Evolutionary conservation across 2,888 invertebrate species (phyloP).

Genomic region (Drosophila macrospina): DNA sequence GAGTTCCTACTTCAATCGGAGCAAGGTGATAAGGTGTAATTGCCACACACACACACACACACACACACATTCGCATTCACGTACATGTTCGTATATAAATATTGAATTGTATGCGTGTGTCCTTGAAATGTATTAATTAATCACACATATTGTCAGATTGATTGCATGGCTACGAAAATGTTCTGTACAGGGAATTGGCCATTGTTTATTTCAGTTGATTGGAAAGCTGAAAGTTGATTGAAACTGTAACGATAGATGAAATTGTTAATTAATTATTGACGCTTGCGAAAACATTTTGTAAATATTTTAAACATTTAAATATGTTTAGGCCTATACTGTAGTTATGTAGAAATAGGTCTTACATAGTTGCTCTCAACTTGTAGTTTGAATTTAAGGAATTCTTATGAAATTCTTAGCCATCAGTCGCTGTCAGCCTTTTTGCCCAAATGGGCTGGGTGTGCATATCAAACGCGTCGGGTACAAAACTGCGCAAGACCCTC

Average conservation of each 20-base stretch:
- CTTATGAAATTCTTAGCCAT: slow-evolving; percentile 61
- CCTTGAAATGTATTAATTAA: slow-evolving; percentile 1
- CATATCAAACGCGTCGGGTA: slow-evolving; percentile 34
- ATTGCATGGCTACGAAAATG: slow-evolving; percentile 5
- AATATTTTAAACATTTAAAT: slow-evolving; percentile 1
- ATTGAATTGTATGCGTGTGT: slow-evolving; percentile 10
- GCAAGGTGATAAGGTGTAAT: slow-evolving; percentile 15
- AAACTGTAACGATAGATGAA: slow-evolving; percentile 15
- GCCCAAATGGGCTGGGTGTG: slow-evolving; percentile 28
- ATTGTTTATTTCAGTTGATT: slow-evolving; percentile 39
- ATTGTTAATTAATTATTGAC: slow-evolving; percentile 44
- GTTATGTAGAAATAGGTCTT: not conserved
- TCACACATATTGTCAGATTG: not conserved
- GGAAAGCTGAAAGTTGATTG: slow-evolving; percentile 34
- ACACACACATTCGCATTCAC: not conserved
- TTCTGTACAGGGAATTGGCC: not conserved
- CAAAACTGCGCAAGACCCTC: slow-evolving; percentile 34
- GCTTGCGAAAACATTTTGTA: slow-evolving; percentile 14
- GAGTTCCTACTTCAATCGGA: slow-evolving; percentile 15
- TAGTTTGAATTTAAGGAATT: slow-evolving; percentile 60
- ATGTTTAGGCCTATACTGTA: not conserved
- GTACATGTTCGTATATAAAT: not conserved
- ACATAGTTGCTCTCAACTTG: slow-evolving; percentile 4
- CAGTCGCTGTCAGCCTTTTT: slow-evolving; percentile 27
- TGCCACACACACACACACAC: slow-evolving; percentile 1